These are phyloP conservation scores for Heterodera schachtii DNA, from an alignment of 1,140 invertebrate species.

Conservation along the genomic window DNA sequence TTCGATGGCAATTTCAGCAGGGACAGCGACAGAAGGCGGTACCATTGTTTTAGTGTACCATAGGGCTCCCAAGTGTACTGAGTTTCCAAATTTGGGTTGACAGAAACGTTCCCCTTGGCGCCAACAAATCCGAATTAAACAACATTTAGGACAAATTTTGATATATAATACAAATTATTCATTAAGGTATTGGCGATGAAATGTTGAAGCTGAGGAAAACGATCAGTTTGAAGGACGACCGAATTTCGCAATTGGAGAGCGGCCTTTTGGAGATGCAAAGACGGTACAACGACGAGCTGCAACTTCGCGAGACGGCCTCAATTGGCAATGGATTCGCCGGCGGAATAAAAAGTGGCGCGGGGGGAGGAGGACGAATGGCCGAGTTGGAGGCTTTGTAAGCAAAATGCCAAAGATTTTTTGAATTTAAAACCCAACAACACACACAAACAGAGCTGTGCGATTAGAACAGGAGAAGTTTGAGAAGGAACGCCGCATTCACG, in stretches of 20 bases:
- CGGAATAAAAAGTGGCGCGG: not conserved
- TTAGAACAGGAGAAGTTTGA: slow-evolving; percentile 45
- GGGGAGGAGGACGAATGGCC: not conserved
- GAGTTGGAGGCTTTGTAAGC: slow-evolving; percentile 26
- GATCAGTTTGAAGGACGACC: slow-evolving; percentile 39
- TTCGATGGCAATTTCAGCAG: not conserved
- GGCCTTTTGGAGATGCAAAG: slow-evolving; percentile 39
- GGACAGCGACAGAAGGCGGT: not conserved
- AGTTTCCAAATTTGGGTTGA: too few species aligned
- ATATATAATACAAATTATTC: not conserved
- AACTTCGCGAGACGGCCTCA: slow-evolving; percentile 27
- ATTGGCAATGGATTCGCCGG: not conserved
- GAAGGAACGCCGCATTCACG: slow-evolving; percentile 43
- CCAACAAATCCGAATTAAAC: too few species aligned
- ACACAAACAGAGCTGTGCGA: not conserved
- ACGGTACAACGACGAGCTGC: slow-evolving; percentile 31
- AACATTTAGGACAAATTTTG: too few species aligned
- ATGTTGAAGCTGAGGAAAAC: slow-evolving; percentile 41
- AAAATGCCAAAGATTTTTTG: not conserved
- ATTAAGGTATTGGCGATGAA: slow-evolving; percentile 18
- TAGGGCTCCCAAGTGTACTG: too few species aligned
- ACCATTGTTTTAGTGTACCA: not conserved
- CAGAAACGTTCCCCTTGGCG: too few species aligned
- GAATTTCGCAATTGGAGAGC: slow-evolving; percentile 42
- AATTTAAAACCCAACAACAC: not conserved